A percentile compares a stretch with the other conserved stretches of the same genome.
These are phyloP conservation scores for Zapornia atra DNA, from an alignment of 2,113 vertebrate genomes.

Conservation along the genomic window DNA sequence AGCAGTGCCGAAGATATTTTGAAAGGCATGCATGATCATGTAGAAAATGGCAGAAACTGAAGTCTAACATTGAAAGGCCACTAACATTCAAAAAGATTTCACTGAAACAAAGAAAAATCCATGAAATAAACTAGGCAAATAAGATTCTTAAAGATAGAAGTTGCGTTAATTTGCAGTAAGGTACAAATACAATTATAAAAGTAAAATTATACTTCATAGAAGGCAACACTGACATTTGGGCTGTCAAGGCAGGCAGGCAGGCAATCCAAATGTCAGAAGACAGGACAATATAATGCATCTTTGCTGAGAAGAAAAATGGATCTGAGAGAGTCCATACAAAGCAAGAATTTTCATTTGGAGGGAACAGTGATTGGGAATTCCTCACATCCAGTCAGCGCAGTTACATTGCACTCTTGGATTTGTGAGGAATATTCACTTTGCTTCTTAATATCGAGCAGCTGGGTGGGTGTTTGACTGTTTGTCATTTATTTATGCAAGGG, in stretches of 20 bases:
- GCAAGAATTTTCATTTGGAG: neutral
- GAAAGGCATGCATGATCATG: neutral
- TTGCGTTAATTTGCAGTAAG: neutral
- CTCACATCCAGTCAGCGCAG: neutral
- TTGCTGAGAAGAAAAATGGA: neutral
- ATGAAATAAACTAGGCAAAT: neutral
- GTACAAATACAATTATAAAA: neutral
- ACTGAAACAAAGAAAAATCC: neutral
- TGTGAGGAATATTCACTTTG: neutral
- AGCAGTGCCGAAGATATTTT: neutral
- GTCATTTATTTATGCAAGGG: neutral
- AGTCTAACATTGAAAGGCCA: neutral
- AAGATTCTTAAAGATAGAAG: neutral
- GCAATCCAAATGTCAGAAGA: neutral
- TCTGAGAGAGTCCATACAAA: neutral
- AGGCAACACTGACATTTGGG: neutral
- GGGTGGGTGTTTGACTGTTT: neutral
- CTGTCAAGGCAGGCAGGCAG: neutral
- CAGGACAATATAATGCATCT: neutral
- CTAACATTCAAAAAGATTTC: neutral
- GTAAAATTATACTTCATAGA: neutral
- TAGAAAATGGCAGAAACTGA: neutral
- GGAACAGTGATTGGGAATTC: neutral
- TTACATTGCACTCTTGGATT: neutral
- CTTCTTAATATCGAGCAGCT: neutral